Evolutionary conservation across 2,797 vertebrate species (phyloP).

Genomic region (Odontamblyopus lacepedii): DNA sequence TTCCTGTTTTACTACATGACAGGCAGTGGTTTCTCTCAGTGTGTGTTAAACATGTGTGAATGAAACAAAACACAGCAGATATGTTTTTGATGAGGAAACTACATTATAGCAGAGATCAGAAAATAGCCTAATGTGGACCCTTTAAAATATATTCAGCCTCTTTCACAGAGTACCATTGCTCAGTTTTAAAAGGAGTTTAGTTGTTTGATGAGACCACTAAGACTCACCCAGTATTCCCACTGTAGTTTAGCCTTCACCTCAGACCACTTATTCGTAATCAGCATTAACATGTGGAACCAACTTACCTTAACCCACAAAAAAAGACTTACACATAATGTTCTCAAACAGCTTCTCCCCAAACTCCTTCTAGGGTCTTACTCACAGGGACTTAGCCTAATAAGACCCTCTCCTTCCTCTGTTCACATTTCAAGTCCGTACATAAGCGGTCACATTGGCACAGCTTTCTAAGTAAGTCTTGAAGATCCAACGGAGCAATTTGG

Average conservation of each 20-base stretch:
- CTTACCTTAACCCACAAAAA: slow-evolving; percentile 19
- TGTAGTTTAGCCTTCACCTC: slow-evolving; percentile 21
- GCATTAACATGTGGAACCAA: slow-evolving; percentile 39
- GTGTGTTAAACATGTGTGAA: too few relatives aligned
- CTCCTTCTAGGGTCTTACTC: slow-evolving; percentile 14
- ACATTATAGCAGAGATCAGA: too few relatives aligned
- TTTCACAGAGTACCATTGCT: too few relatives aligned
- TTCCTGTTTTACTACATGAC: too few relatives aligned
- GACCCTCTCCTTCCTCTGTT: slow-evolving; percentile 64
- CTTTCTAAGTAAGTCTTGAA: slow-evolving; percentile 55
- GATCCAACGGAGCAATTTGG: slow-evolving; percentile 77
- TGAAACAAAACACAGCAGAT: too few relatives aligned
- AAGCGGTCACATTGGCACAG: slow-evolving; percentile 59
- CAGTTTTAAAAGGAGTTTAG: too few relatives aligned
- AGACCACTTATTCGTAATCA: slow-evolving; percentile 56
- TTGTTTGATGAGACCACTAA: too few relatives aligned
- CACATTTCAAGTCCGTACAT: slow-evolving; percentile 55
- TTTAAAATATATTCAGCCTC: too few relatives aligned
- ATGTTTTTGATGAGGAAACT: too few relatives aligned
- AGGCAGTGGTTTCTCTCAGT: too few relatives aligned
- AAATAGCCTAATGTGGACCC: too few relatives aligned
- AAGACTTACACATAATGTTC: slow-evolving; percentile 14
- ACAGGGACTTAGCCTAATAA: slow-evolving; percentile 51
- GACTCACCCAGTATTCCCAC: neutral
- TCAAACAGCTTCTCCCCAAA: neutral